Evolutionary conservation across 2,113 vertebrate species (phyloP).

Genomic region (Tyrannus savana): DNA sequence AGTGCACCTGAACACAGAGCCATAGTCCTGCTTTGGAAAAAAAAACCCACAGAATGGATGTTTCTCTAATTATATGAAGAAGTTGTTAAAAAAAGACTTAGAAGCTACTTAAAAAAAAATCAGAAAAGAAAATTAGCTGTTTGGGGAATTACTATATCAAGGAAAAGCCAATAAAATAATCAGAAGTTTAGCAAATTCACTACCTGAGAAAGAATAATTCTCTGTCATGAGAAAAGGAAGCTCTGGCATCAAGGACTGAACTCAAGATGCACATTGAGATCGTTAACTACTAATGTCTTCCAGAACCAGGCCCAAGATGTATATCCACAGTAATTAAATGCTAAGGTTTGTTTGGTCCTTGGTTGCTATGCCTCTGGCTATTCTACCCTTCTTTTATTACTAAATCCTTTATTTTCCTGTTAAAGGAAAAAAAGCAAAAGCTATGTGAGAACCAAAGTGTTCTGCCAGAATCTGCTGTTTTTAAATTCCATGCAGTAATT

Average conservation of each 20-base stretch:
- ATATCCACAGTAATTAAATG: not conserved
- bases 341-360: not conserved
- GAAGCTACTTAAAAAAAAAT: not conserved
- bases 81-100: not conserved
- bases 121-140: not conserved
- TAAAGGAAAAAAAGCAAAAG: not conserved
- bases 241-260: not conserved
- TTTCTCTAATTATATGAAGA: not conserved
- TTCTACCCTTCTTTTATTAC: not conserved
- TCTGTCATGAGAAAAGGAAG: not conserved
- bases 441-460: conserved; percentile 21
- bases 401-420: not conserved
- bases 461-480: conserved; percentile 54
- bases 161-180: not conserved
- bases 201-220: not conserved
- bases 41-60: not conserved
- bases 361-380: not conserved
- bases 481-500: conserved; percentile 57
- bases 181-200: not conserved
- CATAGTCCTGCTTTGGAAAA: not conserved
- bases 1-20: not conserved
- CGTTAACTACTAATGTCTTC: not conserved
- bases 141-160: not conserved
- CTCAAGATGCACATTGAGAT: not conserved
- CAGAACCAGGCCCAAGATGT: not conserved